Evolutionary conservation across 2,797 vertebrate genomes (phyloP), one percentile per base, ranked within the genome.

Genomic region (Macroramphosus scolopax): DNA sequence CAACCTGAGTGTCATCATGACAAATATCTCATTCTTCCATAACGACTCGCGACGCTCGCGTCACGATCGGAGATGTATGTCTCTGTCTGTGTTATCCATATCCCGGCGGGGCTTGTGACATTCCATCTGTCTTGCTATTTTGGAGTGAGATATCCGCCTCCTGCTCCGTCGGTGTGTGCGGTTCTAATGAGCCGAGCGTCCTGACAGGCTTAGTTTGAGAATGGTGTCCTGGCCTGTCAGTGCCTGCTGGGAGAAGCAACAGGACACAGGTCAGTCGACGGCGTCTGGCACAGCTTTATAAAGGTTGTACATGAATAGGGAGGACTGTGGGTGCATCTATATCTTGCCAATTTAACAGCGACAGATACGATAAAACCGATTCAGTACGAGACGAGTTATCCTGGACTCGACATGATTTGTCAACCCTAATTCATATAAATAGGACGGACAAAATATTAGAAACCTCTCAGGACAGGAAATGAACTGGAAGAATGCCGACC

Each of bases 121-220:
- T 80, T 81, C 81, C 81, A 82, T 85, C 83, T 83, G 82, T 72
- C 82, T 75, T 30, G 80, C 63, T 82, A 79, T 75, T 54, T 55
- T 63, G 65, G 49, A 78, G 80, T 83, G 83, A 78, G 83, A 84
- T 58, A 71, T 83, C 64, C 62, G 69, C 79, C 80, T 84, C 63
- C 83, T 82, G 77, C 80, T 65, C 45, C 67, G 73, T 77, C 65
- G 34, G 44, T 67, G 59, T 60, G 53, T 58, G 35, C 38, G 66
- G 36, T 61, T 56, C 72, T 82, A 87, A 87, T 83, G 81, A 87
- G 81, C 82, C 53, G 65, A 71, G 51, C 65, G 54, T 69, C 75
- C 66, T 74, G 79, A 81, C 73, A 68, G 75, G 57, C 72, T 77
- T 70, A 49, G 46, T 51, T 56, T 45, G 30, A 61, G 63, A 63